Evolutionary conservation across 2,113 vertebrate genomes (phyloP), one percentile per base, ranked within the genome.

Genomic region (Corvus cornix): DNA sequence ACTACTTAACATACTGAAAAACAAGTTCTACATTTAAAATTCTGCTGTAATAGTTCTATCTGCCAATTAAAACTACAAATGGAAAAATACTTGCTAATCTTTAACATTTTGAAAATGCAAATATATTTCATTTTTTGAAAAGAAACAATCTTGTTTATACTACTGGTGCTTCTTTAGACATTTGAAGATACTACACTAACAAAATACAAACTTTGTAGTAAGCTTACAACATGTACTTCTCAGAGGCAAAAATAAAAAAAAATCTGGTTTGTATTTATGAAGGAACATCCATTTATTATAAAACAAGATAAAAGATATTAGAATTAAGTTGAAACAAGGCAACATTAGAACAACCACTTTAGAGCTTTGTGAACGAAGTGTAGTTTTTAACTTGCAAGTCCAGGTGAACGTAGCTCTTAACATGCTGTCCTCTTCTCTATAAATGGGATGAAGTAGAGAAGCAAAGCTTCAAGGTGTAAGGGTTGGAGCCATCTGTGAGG

Each of bases 401-500:
- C 93, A 72, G 93, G 79, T 91, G 93, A 96, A 96, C 3, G 70
- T 76, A 96, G 96, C 97, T 91, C 96, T 92, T 92, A 89, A 89
- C 96, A 97, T 97, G 98, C 97, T 89, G 85, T 93, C 93, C 90
- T 97, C 96, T 96, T 89, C 94, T 98, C 96, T 98, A 99, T 96
- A 99, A 98, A 96, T 99, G 99, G 78, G 99, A 99, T 58, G 99
- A 99, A 60, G 99, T 99, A 94, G 99, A 99, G 98, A 99, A 99
- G 96, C 99, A 99, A 95, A 99, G 98, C 96, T 99, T 99, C 98
- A 99, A 95, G 56, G 99, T 99, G 64, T 99, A 99, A 18, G 99
- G 99, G 96, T 99, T 99, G 92, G 99, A 99, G 48, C 99, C 99
- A 98, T 99, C 99, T 99, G 98, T 74, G 97, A 97, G 83, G 83